phyloP scores from a whole-genome alignment of 2,888 invertebrate genomes.

The Drosophila stalkeri region DNA sequence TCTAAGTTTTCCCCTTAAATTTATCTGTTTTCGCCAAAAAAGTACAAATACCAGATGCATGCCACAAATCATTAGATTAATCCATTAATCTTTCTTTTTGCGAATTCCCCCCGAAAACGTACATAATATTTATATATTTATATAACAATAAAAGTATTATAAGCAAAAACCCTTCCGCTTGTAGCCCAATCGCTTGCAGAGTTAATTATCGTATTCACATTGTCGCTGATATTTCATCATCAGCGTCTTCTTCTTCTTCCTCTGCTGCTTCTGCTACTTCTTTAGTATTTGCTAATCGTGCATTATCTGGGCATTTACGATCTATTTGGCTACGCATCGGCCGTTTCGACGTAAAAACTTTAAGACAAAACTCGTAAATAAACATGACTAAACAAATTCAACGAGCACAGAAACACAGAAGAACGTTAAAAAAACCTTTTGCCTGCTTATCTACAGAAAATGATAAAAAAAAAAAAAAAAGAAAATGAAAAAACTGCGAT shows the following conservation, averaged over 20 bases:
- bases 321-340: conserved; percentile 38
- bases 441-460: conserved; percentile 41
- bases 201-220: conserved; percentile 37
- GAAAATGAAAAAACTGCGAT: conserved; percentile 12
- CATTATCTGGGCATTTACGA: conserved; percentile 49
- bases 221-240: conserved; percentile 26
- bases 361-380: conserved; percentile 19
- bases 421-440: conserved; percentile 16
- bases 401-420: conserved; percentile 7
- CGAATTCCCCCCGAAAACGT: conserved; percentile 5
- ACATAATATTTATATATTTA: background rate
- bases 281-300: conserved; percentile 28
- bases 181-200: conserved; percentile 27
- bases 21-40: background rate
- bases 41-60: background rate
- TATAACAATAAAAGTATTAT: background rate
- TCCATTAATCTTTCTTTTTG: conserved; percentile 41
- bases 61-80: conserved; percentile 16
- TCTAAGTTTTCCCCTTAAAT: background rate
- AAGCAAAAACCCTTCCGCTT: conserved; percentile 44
- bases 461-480: conserved; percentile 6
- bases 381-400: conserved; percentile 41
- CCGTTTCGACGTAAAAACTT: conserved; percentile 28
- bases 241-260: background rate
- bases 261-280: background rate